phyloP scores from a whole-genome alignment of 2,797 vertebrate genomes.

The Hypotaenidia philippensis region DNA sequence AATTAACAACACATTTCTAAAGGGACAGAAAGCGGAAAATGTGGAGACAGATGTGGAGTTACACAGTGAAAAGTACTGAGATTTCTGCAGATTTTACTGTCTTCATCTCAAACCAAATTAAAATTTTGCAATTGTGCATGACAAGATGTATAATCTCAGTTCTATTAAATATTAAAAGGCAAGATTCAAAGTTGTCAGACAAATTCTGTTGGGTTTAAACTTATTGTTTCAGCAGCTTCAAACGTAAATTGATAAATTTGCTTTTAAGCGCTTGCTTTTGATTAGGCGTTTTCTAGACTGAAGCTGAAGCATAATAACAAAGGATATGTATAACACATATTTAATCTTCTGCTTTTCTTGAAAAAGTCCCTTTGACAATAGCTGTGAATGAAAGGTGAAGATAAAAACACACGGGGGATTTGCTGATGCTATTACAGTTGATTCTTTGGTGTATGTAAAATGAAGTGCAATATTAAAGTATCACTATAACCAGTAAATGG shows the following conservation, averaged over 20 bases:
- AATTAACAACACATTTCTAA: neutral
- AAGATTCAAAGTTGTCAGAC: neutral
- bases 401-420: neutral
- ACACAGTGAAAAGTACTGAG: neutral
- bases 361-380: neutral
- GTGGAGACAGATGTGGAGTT: neutral
- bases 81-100: neutral
- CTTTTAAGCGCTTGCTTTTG: neutral
- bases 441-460: neutral
- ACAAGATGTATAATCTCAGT: neutral
- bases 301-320: neutral
- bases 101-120: neutral
- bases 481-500: neutral
- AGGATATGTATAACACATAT: neutral
- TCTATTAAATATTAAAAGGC: neutral
- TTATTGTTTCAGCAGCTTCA: neutral
- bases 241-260: neutral
- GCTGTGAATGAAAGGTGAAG: neutral
- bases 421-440: neutral
- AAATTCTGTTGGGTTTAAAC: neutral
- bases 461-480: neutral
- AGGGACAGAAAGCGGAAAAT: neutral
- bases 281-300: neutral
- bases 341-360: neutral
- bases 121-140: neutral